Evolutionary conservation across 2,113 vertebrate genomes (phyloP).

Genomic region (Corythornis cristatus): DNA sequence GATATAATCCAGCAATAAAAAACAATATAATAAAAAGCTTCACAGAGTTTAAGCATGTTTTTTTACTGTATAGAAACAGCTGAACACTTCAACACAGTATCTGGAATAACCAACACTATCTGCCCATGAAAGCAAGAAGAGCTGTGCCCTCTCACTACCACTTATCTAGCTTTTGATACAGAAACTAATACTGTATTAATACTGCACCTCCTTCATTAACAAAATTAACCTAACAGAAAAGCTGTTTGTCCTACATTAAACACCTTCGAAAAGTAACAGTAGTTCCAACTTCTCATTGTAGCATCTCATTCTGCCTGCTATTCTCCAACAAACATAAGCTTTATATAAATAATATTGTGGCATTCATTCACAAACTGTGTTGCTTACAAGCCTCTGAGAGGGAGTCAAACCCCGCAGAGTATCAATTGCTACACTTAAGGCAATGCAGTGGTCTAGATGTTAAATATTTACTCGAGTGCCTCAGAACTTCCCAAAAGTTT

Average conservation of each 20-base stretch:
- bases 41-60: not conserved
- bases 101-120: not conserved
- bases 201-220: not conserved
- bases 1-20: conserved; percentile 10
- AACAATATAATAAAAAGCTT: not conserved
- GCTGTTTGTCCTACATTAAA: not conserved
- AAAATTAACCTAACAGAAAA: not conserved
- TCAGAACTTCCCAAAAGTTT: conserved; percentile 23
- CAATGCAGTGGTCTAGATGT: not conserved
- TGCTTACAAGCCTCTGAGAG: not conserved
- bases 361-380: not conserved
- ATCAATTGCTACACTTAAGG: not conserved
- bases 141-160: not conserved
- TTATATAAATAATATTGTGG: not conserved
- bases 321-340: not conserved
- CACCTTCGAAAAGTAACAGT: not conserved
- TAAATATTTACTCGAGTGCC: not conserved
- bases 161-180: not conserved
- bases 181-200: not conserved
- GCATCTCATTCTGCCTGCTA: not conserved
- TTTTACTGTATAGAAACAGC: not conserved
- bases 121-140: not conserved
- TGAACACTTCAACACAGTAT: not conserved
- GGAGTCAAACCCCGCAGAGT: conserved; percentile 5
- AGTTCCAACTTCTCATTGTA: not conserved